A percentile compares a stretch with the other conserved stretches of the same genome.
Conservation (phyloP, 2,113 vertebrate species). For the Colius striatus region DNA sequence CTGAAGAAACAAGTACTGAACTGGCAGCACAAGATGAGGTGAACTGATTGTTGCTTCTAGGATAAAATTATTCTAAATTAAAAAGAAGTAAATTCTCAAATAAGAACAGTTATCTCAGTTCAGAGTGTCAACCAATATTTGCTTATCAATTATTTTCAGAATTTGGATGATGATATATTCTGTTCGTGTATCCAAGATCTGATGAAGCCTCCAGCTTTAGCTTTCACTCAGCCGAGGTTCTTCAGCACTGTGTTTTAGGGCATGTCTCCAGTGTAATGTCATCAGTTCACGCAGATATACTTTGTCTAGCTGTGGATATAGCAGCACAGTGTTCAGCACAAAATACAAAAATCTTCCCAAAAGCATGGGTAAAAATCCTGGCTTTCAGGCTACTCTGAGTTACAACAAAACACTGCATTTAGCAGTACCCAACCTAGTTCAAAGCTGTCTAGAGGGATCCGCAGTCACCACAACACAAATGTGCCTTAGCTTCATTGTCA, state of each 20-base stretch:
- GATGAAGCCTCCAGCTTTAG: background rate
- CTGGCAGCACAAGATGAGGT: background rate
- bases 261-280: background rate
- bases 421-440: background rate
- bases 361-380: background rate
- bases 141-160: background rate
- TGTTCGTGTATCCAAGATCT: background rate
- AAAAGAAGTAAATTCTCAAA: background rate
- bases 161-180: background rate
- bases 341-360: background rate
- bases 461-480: background rate
- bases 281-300: background rate
- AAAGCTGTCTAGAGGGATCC: background rate
- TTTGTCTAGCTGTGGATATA: rapidly evolving
- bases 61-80: background rate
- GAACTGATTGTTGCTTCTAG: background rate
- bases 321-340: background rate
- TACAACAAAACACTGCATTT: background rate
- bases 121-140: background rate
- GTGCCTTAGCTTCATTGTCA: background rate
- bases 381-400: rapidly evolving
- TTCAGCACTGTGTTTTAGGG: background rate
- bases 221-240: background rate
- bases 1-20: background rate
- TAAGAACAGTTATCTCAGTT: background rate